Evolutionary conservation across 2,888 invertebrate species (phyloP).

Genomic region (Boloria euphrosyne): DNA sequence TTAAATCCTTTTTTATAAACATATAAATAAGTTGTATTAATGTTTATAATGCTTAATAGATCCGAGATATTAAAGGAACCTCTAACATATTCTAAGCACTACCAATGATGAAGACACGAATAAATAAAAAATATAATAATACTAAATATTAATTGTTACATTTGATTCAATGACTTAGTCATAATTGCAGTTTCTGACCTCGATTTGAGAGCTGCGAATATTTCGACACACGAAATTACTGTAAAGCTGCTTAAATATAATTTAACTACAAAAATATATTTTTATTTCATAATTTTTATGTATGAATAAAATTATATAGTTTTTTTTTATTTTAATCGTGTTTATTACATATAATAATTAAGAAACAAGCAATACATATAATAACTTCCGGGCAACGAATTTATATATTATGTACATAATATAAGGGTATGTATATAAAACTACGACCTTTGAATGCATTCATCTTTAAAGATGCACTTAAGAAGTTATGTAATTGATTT

Average conservation of each 20-base stretch:
- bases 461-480: no score
- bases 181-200: slow-evolving; percentile 33
- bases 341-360: slow-evolving; percentile 2
- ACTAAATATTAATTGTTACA: slow-evolving; percentile 10
- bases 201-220: slow-evolving; percentile 21
- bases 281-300: not conserved
- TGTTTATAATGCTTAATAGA: no score
- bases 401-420: not conserved
- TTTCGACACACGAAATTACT: slow-evolving; percentile 27
- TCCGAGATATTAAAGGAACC: no score
- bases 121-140: slow-evolving; percentile 1
- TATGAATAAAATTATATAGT: not conserved
- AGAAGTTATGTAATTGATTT: no score
- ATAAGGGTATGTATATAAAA: not conserved
- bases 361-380: no score
- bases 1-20: no score
- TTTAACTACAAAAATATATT: not conserved
- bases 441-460: no score
- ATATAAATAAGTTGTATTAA: no score
- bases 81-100: no score
- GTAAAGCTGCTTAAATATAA: slow-evolving; percentile 16
- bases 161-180: slow-evolving; percentile 9
- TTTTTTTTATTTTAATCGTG: not conserved
- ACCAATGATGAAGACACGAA: no score
- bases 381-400: not conserved